These are phyloP conservation scores for Metalampra italica DNA, from an alignment of 2,888 invertebrate species.

Conservation along the genomic window DNA sequence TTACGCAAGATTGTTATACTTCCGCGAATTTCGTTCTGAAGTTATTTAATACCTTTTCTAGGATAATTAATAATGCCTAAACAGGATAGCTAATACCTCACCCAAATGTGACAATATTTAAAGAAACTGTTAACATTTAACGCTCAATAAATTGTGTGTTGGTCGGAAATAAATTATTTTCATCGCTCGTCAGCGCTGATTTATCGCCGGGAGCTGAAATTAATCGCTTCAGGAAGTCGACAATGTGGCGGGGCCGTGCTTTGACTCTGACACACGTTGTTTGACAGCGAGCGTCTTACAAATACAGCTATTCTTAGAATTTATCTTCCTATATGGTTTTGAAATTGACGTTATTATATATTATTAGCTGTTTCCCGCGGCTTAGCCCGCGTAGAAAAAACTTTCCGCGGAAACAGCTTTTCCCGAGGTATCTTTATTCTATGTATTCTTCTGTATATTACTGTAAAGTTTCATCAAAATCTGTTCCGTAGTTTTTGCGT, in stretches of 20 bases:
- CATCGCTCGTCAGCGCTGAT: conserved; percentile 45
- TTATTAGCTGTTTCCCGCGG: too few species aligned
- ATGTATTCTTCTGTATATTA: too few species aligned
- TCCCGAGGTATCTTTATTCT: too few species aligned
- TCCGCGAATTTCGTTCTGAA: too few species aligned
- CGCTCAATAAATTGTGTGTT: conserved; percentile 44
- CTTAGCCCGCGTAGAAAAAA: too few species aligned
- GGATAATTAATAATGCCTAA: too few species aligned
- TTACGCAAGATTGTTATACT: too few species aligned
- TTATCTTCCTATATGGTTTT: not conserved
- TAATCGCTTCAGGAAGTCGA: conserved; percentile 60
- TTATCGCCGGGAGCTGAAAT: conserved; percentile 45
- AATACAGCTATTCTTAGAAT: not conserved
- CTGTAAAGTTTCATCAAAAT: too few species aligned
- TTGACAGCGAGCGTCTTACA: conserved; percentile 2
- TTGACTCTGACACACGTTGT: conserved; percentile 5
- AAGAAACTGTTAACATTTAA: conserved; percentile 38
- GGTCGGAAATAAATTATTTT: conserved; percentile 51
- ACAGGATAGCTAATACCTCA: not conserved
- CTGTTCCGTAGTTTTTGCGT: too few species aligned
- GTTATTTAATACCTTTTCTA: too few species aligned
- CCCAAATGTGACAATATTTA: conserved; percentile 16
- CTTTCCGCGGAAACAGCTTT: too few species aligned
- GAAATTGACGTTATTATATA: too few species aligned
- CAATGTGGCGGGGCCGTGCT: conserved; percentile 10